A percentile compares a stretch with the other conserved stretches of the same genome.
Conservation (phyloP, 2,113 vertebrate genomes). For the Catharus fuscescens region DNA sequence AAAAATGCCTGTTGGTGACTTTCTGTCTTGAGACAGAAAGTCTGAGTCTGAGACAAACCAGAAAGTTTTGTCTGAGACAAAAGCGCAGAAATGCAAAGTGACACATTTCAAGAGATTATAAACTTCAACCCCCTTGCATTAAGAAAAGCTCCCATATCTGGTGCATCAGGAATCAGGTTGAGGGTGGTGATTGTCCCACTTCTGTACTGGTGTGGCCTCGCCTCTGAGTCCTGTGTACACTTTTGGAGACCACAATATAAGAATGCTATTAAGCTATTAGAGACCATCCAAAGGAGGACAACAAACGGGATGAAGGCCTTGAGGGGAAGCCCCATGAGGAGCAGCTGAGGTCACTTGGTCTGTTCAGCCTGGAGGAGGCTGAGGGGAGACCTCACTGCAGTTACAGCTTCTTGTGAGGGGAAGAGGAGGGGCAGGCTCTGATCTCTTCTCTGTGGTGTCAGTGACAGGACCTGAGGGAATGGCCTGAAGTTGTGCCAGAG, state of each 20-base stretch:
- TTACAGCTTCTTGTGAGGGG: too few species aligned
- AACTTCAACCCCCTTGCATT: neutral
- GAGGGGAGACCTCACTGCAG: too few species aligned
- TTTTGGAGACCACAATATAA: neutral
- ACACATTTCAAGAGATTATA: neutral
- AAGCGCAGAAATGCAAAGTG: neutral
- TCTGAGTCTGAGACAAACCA: too few species aligned
- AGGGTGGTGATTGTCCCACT: neutral
- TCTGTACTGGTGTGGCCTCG: neutral
- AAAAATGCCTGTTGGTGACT: neutral
- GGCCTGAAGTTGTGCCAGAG: too few species aligned
- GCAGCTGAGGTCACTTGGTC: neutral
- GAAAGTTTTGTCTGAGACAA: neutral
- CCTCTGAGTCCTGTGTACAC: neutral
- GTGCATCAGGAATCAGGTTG: neutral
- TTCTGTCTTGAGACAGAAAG: neutral
- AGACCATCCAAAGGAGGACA: neutral
- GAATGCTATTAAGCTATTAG: neutral
- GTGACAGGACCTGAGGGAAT: too few species aligned
- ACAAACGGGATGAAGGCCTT: neutral
- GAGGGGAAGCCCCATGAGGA: rapidly evolving
- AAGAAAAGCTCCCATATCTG: neutral
- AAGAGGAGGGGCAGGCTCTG: too few species aligned
- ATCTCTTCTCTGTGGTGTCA: too few species aligned
- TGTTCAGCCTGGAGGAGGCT: neutral